Evolutionary conservation across 2,888 invertebrate species (phyloP).

Genomic region (Leucophenga maculata): DNA sequence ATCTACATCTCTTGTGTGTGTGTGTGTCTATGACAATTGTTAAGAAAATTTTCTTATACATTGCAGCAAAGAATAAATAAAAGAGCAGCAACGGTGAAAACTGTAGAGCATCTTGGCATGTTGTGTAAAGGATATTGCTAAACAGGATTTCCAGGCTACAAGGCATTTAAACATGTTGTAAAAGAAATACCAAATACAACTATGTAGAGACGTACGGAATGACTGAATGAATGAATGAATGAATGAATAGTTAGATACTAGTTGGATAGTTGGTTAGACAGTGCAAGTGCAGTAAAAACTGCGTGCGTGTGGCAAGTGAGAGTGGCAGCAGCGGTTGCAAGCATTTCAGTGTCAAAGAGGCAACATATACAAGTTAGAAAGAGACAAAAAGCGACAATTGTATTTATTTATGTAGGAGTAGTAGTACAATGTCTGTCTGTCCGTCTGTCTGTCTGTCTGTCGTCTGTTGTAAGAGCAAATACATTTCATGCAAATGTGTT

Average conservation of each 20-base stretch:
- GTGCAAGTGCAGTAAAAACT: conserved; percentile 2
- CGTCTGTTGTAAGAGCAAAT: conserved; percentile 8
- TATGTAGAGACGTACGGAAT: background rate
- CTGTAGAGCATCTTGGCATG: conserved; percentile 37
- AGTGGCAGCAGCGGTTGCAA: background rate
- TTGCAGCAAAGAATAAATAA: background rate
- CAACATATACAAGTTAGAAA: background rate
- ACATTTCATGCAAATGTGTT: conserved; percentile 64
- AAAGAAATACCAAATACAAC: conserved; percentile 47
- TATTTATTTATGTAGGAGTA: too few species aligned
- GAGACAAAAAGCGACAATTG: background rate
- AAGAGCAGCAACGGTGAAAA: background rate
- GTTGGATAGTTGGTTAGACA: background rate
- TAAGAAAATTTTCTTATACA: conserved; percentile 24
- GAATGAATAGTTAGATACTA: conserved; percentile 19
- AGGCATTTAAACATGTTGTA: conserved; percentile 47
- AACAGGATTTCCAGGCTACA: conserved; percentile 61
- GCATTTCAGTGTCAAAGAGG: background rate
- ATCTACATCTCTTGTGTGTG: too few species aligned
- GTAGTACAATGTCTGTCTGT: too few species aligned
- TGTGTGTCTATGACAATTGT: conserved; percentile 24
- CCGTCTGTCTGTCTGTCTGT: too few species aligned
- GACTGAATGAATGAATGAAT: conserved; percentile 32
- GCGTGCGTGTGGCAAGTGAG: background rate
- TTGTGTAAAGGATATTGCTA: conserved; percentile 53